These are phyloP conservation scores for Poecilia picta DNA, from an alignment of 2,797 vertebrate genomes.

Conservation along the genomic window DNA sequence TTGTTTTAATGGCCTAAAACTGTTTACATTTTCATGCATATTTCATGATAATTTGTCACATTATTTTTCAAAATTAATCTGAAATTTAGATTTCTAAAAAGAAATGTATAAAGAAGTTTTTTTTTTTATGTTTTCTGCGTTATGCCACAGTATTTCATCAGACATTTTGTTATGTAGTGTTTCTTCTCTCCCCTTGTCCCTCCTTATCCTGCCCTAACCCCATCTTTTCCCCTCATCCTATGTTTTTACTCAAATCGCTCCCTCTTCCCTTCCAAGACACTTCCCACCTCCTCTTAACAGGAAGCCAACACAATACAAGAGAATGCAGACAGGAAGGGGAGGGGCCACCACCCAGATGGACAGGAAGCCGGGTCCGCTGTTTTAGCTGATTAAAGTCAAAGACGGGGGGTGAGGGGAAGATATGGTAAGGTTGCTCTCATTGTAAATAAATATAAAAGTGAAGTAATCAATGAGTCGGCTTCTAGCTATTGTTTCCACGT, in stretches of 20 bases:
- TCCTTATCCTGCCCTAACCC: conserved; percentile 28
- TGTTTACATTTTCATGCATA: not conserved
- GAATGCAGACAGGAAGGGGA: conserved; percentile 78
- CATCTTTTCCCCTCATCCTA: conserved; percentile 7
- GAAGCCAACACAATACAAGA: conserved; percentile 79
- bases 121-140: not conserved
- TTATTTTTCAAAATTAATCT: not conserved
- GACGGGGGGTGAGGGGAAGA: conserved; percentile 1
- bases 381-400: conserved; percentile 71
- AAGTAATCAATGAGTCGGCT: conserved; percentile 66
- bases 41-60: not conserved
- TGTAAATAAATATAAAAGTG: conserved; percentile 36
- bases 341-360: conserved; percentile 68
- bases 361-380: conserved; percentile 75
- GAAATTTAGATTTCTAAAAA: not conserved
- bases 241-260: conserved; percentile 27
- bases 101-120: conserved; percentile 4
- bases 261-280: conserved; percentile 42
- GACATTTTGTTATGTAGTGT: conserved; percentile 29
- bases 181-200: conserved; percentile 48
- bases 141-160: conserved; percentile 12
- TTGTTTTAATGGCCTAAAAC: not conserved
- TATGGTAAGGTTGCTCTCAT: conserved; percentile 20
- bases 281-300: conserved; percentile 70
- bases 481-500: conserved; percentile 77